phyloP scores from a whole-genome alignment of 2,797 vertebrate genomes.

The Danio albolineatus region DNA sequence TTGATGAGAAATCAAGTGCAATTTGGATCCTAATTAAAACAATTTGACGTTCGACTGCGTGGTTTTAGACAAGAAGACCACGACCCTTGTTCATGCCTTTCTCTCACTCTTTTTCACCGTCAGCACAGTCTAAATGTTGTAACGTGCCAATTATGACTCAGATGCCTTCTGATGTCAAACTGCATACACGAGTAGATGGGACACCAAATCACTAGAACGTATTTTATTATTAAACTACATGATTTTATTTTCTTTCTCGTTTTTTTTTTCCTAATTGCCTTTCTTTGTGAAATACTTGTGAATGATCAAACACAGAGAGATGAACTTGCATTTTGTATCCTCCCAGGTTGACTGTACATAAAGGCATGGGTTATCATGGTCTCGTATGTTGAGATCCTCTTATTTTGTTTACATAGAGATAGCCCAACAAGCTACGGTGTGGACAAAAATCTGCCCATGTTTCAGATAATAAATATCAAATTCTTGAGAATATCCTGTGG shows the following conservation, averaged over 20 bases:
- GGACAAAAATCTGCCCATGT: conserved; percentile 51
- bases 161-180: conserved; percentile 43
- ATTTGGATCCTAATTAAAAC: conserved; percentile 10
- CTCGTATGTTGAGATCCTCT: conserved; percentile 49
- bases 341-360: conserved; percentile 55
- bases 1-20: conserved; percentile 41
- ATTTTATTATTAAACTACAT: conserved; percentile 33
- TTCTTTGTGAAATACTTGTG: conserved; percentile 53
- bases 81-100: conserved; percentile 29
- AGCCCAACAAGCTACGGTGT: conserved; percentile 42
- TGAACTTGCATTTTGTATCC: conserved; percentile 48
- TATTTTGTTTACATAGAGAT: conserved; percentile 55
- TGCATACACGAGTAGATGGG: conserved; percentile 34
- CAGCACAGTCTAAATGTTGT: conserved; percentile 44
- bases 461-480: conserved; percentile 50
- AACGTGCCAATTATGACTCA: conserved; percentile 42
- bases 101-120: conserved; percentile 18
- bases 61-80: conserved; percentile 22
- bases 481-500: conserved; percentile 35
- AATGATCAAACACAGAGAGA: conserved; percentile 47
- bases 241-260: conserved; percentile 11
- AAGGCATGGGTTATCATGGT: conserved; percentile 51
- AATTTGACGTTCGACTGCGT: conserved; percentile 2
- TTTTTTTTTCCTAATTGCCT: conserved; percentile 31
- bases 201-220: conserved; percentile 44